Evolutionary conservation across 2,113 vertebrate species (phyloP).

Genomic region (Hepsetus odoe): DNA sequence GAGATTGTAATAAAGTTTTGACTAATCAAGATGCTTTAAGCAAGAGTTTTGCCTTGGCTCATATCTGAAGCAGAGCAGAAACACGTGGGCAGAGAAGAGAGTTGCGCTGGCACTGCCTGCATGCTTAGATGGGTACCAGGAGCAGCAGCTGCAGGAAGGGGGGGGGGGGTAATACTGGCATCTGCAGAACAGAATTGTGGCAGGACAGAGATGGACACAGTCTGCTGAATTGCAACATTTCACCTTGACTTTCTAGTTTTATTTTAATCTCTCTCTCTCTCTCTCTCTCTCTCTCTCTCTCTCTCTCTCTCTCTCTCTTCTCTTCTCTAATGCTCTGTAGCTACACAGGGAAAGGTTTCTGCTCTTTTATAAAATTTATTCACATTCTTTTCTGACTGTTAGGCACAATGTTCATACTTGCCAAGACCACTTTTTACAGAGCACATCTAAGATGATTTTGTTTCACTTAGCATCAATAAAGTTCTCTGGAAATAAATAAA

Average conservation of each 20-base stretch:
- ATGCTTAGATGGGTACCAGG: conserved; percentile 53
- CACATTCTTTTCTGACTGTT: neutral
- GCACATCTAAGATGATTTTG: too few species aligned
- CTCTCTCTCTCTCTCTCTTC: neutral
- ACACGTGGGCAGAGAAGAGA: conserved; percentile 27
- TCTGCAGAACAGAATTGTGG: conserved; percentile 78
- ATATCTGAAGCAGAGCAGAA: conserved; percentile 32
- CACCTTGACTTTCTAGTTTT: neutral
- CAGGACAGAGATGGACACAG: conserved; percentile 77
- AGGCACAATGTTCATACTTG: neutral
- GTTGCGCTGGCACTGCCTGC: conserved; percentile 51
- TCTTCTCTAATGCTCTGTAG: too few species aligned
- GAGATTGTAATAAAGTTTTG: conserved; percentile 17
- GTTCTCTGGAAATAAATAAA: too few species aligned
- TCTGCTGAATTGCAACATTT: conserved; percentile 63
- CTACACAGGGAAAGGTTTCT: neutral
- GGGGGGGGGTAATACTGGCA: conserved; percentile 73
- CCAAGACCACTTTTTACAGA: too few species aligned
- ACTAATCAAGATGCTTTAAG: conserved; percentile 31
- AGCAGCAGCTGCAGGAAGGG: conserved; percentile 66
- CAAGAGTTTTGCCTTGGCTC: conserved; percentile 18
- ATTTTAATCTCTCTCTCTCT: neutral
- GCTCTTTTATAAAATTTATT: neutral
- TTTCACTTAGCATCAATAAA: too few species aligned
- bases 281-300: neutral